Evolutionary conservation across 35 echinoderm and acorn worm genomes (phyloP).

Genomic region (Lytechinus pictus): DNA sequence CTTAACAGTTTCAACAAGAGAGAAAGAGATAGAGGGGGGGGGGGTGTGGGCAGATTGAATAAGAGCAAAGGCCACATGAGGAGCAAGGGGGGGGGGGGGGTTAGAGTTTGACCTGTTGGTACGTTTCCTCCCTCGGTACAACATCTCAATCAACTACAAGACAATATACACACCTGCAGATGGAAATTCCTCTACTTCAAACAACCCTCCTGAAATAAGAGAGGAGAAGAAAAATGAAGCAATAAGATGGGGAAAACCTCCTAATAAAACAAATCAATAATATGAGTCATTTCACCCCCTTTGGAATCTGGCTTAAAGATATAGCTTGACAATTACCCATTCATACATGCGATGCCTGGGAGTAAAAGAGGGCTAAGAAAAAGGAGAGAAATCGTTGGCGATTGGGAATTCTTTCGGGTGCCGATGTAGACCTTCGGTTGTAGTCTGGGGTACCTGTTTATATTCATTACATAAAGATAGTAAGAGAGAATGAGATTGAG

Average conservation of each 20-base stretch:
- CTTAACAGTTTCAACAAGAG: too few relatives aligned
- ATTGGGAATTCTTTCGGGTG: conserved; percentile 2
- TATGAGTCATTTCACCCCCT: neutral
- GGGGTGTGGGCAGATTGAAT: too few relatives aligned
- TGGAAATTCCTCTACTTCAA: neutral
- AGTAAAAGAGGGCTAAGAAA: neutral
- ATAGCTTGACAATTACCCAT: conserved; percentile 36
- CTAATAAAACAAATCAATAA: conserved; percentile 48
- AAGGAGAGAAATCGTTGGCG: neutral
- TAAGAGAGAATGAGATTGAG: too few relatives aligned
- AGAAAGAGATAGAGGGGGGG: too few relatives aligned
- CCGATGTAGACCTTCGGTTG: neutral
- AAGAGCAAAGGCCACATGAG: too few relatives aligned
- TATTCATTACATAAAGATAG: neutral
- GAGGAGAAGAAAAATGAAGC: neutral
- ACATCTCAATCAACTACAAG: neutral
- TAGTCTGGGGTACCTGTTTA: neutral
- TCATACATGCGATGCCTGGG: neutral
- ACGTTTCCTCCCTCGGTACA: neutral
- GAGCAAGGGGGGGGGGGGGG: neutral
- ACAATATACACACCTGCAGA: neutral
- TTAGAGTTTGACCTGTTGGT: neutral
- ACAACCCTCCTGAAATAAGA: neutral
- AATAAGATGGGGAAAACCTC: neutral
- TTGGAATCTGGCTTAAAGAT: neutral